Base-by-base conservation (phyloP, 2,797 vertebrate genomes). In the Graptemys geographica region DNA sequence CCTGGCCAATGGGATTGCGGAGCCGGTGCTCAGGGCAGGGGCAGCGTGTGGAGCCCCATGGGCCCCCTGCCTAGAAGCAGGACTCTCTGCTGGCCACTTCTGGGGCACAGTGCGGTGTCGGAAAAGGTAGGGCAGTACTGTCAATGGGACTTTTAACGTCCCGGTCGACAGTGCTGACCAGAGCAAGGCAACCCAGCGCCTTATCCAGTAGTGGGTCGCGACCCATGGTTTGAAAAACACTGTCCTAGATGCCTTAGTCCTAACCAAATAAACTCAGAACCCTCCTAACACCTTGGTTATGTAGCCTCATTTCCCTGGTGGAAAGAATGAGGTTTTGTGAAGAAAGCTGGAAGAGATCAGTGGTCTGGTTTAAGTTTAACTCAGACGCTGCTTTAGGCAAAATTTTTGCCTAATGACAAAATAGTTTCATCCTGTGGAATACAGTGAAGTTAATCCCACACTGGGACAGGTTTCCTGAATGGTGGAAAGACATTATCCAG, bases 251-350 rank as follows among this genome's bases (percentile, higher is more conserved):
- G 65, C 53, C 89, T 86, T 90, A 83, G 31, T 56, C 69, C 51
- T 83, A 87, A 92, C 87, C 83, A 94, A 86, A 93, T 37, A 41
- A 91, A 87, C 37, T 86, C 90, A 72, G 89, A 92, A 89, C 27
- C 74, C 81, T 91, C 88, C 80, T 69, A 85, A 81, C 12, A 37
- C 65, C 84, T 89, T 79, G 79, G 51, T 31, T 93, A 47, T 8
- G 4, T 83, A 79, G 81, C 62, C 56, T 10, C 1, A 9, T 47
- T 59, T 28, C 84, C 83, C 33, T 4, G 25, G 7, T 62, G 69
- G 5, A 8, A 90, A 85, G 83, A 88, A 84, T 47, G 56, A 83
- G 82, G n/a, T 87, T 95, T 59, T 81, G 83, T 44, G 28, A 92
- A 94, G 82, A 52, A 93, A 94, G 86, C 37, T 0, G 23, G 78